phyloP scores from a whole-genome alignment of 2,888 invertebrate species.

The Nasonia oneida region DNA sequence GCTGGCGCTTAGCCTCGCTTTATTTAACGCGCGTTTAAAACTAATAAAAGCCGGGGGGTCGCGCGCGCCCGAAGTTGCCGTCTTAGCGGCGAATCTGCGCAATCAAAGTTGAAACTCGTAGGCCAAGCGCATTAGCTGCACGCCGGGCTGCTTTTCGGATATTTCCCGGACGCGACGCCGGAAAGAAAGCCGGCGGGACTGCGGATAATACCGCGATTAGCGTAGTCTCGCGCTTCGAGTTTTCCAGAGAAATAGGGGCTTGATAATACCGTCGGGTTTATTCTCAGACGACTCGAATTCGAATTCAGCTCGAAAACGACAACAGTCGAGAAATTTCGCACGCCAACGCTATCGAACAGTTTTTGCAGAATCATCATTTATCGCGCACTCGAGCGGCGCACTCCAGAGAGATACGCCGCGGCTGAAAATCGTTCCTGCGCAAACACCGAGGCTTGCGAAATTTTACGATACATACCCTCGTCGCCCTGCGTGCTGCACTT shows the following conservation, averaged over 20 bases:
- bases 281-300: no score
- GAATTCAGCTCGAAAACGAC: no score
- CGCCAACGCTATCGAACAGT: constrained; percentile 36
- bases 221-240: not conserved
- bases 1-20: constrained; percentile 73
- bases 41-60: constrained; percentile 72
- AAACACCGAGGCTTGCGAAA: constrained; percentile 46
- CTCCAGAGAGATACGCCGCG: not conserved
- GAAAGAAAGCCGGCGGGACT: constrained; percentile 26
- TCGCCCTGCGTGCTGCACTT: not conserved
- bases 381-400: constrained; percentile 23
- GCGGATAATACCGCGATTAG: constrained; percentile 65
- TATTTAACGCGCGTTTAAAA: constrained; percentile 79
- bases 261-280: no score
- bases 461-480: constrained; percentile 15
- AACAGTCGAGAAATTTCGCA: no score
- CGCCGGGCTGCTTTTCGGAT: constrained; percentile 17
- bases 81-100: constrained; percentile 66
- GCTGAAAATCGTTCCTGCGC: not conserved
- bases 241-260: no score
- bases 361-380: constrained; percentile 65
- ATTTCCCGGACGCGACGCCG: constrained; percentile 1
- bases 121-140: constrained; percentile 69
- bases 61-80: constrained; percentile 54
- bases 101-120: constrained; percentile 71